Base-by-base conservation (phyloP, 1,140 invertebrate genomes). In the Drosophila parabipectinata region DNA sequence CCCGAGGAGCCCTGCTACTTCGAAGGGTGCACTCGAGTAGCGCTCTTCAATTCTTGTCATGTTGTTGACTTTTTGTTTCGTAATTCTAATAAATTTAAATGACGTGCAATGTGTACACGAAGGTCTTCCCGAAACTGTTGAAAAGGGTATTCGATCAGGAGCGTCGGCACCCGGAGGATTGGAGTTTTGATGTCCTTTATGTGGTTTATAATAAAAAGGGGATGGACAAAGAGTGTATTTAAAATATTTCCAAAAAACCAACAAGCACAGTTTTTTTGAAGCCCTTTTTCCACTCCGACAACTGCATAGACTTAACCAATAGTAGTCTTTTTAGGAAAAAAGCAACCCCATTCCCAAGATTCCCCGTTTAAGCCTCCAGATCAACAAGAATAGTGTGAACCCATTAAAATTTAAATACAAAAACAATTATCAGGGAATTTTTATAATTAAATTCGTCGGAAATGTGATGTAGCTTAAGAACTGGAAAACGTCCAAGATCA, bases 11-110 rank as follows among this genome's bases (percentile, higher is more conserved):
- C n/a, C 26, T 7, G 37, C 37, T 45, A 45, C 50, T 62, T 44
- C 59, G 39, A 74, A 72, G 81, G 68, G 59, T 74, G 50, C 21
- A 21, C 60, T 77, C 34, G 34, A 66, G 34, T 59, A 47, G 14
- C 34, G 48, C 52, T 39, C 58, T 51, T 62, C 71, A 71, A 72
- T 58, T 85, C 34, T 61, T 80, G 77, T 62, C 77, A 82, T 60
- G 51, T 82, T 87, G 71, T 88, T 88, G 83, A 88, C 83, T 88
- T 73, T 81, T 88, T 88, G 79, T 88, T 68, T 79, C 72, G 72
- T 88, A 88, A 88, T 88, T 84, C 83, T 88, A 87, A 87, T 87
- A 85, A 79, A 87, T 88, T 87, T 88, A 88, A 88, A 83, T 63
- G 66, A 76, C 58, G 45, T 54, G 48, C 59, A 59, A 54, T 62